Evolutionary conservation across 2,113 vertebrate genomes (phyloP), one percentile per base, ranked within the genome.

Genomic region (Corvus cornix): DNA sequence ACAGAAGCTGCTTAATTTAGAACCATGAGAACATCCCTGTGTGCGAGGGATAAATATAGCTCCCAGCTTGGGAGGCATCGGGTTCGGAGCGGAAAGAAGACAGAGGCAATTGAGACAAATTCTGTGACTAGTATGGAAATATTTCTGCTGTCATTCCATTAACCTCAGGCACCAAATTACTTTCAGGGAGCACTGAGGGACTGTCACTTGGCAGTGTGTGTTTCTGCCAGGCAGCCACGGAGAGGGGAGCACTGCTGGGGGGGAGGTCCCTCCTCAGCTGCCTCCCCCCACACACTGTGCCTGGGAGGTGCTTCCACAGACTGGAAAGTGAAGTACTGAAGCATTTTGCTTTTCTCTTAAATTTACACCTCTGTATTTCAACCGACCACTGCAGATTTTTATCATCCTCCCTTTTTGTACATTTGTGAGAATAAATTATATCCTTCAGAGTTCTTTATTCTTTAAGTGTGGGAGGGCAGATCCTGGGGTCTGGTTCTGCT

Each of bases 1-100:
- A 80, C 69, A 86, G 79, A 83, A 90, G 43, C 41, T 44, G 44
- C 94, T 84, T 70, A 75, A 93, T 93, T 95, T 96, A 89, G 93
- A 93, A 37, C 41, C 37, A 24, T 79, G 94, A 96, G 85, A 60
- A 67, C 84, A 87, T 95, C 53, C 56, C 67, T 72, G 68, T 52
- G 72, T 84, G 77, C 0, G 0, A 82, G 51, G 51, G 59, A 69
- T 92, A 97, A 96, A 94, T 96, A 91, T 93, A 97, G 90, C 79
- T 81, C 52, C 43, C 0, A 1, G 4, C 26, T 55, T 75, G 77
- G 68, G 68, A 79, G 80, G 48, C 92, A 72, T 84, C 7, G 0
- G 15, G 37, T 93, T 91, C 1, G 0, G 62, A 72, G 68, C 13
- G 3, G 74, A 75, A 74, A 52, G 73, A 49, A 79, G 84, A 43